Percentiles rank a stretch among this genome's conserved stretches.
phyloP scores from a whole-genome alignment of 2,113 vertebrate genomes.

The Mobula birostris region DNA sequence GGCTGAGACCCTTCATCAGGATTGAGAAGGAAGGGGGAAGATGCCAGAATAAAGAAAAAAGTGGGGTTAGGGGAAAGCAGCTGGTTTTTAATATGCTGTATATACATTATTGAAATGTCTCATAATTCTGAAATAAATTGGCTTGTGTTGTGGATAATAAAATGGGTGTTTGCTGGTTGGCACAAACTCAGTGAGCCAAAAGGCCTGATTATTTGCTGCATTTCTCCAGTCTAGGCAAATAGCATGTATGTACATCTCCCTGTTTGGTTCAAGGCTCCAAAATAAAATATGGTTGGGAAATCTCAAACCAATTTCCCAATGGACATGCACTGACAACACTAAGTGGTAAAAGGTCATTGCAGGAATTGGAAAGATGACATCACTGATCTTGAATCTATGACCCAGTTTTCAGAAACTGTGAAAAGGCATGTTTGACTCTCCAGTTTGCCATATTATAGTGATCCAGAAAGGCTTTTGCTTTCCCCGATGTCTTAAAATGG shows the following conservation, averaged over 20 bases:
- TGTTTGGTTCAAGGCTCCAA: not conserved
- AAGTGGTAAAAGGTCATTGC: not conserved
- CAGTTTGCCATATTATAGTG: not conserved
- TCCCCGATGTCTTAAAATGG: not conserved
- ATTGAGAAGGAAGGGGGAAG: too few species aligned
- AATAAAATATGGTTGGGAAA: not conserved
- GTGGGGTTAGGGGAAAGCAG: too few species aligned
- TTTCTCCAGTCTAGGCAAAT: not conserved
- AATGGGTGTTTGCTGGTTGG: too few species aligned
- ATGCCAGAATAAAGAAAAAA: too few species aligned
- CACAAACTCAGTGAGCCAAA: too few species aligned
- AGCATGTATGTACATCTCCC: not conserved
- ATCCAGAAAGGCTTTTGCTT: not conserved
- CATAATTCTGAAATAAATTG: not conserved
- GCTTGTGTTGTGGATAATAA: not conserved
- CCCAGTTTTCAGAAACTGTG: not conserved
- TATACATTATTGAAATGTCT: too few species aligned
- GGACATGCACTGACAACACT: not conserved
- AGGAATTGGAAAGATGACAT: not conserved
- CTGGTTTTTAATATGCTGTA: too few species aligned
- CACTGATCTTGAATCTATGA: not conserved
- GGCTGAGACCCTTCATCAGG: too few species aligned
- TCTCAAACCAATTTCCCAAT: not conserved
- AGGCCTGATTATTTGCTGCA: too few species aligned
- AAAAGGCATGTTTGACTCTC: not conserved